phyloP scores from a whole-genome alignment of 2,888 invertebrate genomes.

The Ephialtes manifestator region DNA sequence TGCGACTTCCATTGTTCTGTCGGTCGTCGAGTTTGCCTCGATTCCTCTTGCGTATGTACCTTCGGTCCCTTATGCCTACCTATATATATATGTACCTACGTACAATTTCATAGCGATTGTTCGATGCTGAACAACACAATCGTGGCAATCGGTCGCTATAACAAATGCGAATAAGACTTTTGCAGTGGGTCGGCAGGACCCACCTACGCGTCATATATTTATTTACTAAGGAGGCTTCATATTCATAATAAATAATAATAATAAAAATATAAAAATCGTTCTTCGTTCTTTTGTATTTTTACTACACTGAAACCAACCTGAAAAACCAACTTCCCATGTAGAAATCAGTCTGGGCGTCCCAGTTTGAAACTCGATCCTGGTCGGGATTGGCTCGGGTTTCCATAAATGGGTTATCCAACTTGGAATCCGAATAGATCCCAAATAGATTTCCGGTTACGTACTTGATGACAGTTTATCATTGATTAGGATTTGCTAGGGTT shows the following conservation, averaged over 20 bases:
- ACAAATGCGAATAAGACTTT: constrained; percentile 22
- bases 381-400: too few species aligned
- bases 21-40: constrained; percentile 67
- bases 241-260: neutral
- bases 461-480: too few species aligned
- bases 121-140: constrained; percentile 46
- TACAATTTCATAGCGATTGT: constrained; percentile 20
- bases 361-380: too few species aligned
- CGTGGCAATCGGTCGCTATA: constrained; percentile 25
- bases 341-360: too few species aligned
- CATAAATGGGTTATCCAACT: too few species aligned
- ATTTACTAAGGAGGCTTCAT: neutral
- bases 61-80: constrained; percentile 37
- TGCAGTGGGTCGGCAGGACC: constrained; percentile 7
- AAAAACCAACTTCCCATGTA: too few species aligned
- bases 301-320: too few species aligned
- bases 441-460: too few species aligned
- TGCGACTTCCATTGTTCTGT: constrained; percentile 63
- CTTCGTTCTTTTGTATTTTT: neutral
- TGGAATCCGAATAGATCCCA: too few species aligned
- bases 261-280: neutral
- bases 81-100: constrained; percentile 27
- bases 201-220: constrained; percentile 1
- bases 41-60: constrained; percentile 50
- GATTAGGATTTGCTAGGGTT: too few species aligned